These are phyloP conservation scores for Drosophila busckii DNA, from an alignment of 1,140 invertebrate species.

Conservation along the genomic window DNA sequence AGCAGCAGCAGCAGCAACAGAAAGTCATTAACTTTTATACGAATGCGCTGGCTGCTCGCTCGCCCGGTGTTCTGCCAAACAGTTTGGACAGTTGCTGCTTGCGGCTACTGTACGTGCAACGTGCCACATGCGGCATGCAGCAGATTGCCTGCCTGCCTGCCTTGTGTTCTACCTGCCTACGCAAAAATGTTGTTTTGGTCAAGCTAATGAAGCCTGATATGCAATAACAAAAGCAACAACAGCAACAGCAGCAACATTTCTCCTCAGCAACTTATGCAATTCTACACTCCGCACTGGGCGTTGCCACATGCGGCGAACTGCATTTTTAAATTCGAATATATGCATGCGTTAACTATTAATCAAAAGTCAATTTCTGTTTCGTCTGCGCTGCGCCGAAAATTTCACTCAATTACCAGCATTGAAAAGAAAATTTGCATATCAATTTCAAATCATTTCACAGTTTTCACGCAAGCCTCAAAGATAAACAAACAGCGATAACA, in stretches of 20 bases:
- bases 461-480: constrained; percentile 9
- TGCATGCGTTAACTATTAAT: constrained; percentile 27
- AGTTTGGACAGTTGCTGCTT: constrained; percentile 21
- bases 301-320: constrained; percentile 2
- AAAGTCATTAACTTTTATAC: constrained; percentile 49
- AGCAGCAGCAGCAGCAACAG: too few relatives aligned
- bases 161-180: constrained; percentile 25
- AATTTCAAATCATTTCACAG: constrained; percentile 34
- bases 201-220: constrained; percentile 20
- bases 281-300: background rate
- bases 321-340: constrained; percentile 25
- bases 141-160: constrained; percentile 4
- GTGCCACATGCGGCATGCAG: constrained; percentile 3
- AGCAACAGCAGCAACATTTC: constrained; percentile 1
- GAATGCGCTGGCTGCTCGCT: constrained; percentile 3
- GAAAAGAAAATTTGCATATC: constrained; percentile 30
- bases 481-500: constrained; percentile 13
- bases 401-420: constrained; percentile 27
- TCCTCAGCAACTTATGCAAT: constrained; percentile 10
- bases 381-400: constrained; percentile 11
- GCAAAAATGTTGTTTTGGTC: constrained; percentile 8
- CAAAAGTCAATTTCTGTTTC: constrained; percentile 12
- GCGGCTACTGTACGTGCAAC: constrained; percentile 53
- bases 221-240: constrained; percentile 3
- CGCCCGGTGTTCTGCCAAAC: constrained; percentile 17